Conservation (phyloP, 2,113 vertebrate genomes). For the Meleagris gallopavo region DNA sequence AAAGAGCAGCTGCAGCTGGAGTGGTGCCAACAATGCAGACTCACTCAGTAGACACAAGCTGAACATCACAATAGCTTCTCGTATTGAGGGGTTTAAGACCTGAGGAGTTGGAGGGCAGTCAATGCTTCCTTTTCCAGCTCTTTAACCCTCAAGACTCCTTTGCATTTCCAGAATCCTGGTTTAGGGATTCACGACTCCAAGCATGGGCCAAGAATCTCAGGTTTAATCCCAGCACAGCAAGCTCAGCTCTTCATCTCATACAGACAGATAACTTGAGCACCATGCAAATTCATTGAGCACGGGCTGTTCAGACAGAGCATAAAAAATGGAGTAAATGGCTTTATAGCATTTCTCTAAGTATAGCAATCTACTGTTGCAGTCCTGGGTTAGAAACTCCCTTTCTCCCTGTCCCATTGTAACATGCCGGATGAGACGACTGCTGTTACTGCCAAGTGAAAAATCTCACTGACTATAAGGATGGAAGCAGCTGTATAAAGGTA, state of each 20-base stretch:
- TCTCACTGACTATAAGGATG: slow-evolving; percentile 16
- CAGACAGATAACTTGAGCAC: background rate
- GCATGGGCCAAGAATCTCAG: background rate
- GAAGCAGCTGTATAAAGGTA: slow-evolving; percentile 28
- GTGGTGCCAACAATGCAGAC: slow-evolving; percentile 27
- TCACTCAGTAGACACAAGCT: slow-evolving; percentile 33
- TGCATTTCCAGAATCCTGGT: background rate
- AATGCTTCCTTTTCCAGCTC: slow-evolving; percentile 3
- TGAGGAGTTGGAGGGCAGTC: background rate
- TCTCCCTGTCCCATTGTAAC: background rate
- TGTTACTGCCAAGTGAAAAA: background rate
- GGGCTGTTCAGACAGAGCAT: background rate
- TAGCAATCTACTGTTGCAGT: background rate
- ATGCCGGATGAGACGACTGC: background rate
- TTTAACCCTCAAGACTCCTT: slow-evolving; percentile 54
- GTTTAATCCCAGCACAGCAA: background rate
- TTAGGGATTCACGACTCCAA: background rate
- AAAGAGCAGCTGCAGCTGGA: slow-evolving; percentile 65
- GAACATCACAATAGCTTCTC: slow-evolving; percentile 15
- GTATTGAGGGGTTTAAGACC: slow-evolving; percentile 45
- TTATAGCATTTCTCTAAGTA: background rate
- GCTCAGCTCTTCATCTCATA: background rate
- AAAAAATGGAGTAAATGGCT: slow-evolving; percentile 3
- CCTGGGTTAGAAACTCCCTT: background rate
- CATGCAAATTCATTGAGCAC: background rate